Evolutionary conservation across 2,888 invertebrate genomes (phyloP).

Genomic region (Cecidostiba fungosa): DNA sequence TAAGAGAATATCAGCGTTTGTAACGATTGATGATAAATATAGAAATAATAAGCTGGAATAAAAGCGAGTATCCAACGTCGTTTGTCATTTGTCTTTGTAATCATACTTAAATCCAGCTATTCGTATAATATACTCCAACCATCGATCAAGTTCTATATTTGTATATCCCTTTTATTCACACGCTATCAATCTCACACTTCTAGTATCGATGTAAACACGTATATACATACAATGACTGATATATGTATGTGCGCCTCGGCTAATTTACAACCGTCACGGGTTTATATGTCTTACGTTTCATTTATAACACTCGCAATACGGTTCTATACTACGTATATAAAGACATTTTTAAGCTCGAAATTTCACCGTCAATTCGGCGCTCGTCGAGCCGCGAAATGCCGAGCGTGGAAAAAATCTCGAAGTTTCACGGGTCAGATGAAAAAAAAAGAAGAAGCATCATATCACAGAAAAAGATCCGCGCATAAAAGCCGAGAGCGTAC

Average conservation of each 20-base stretch:
- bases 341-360: not conserved
- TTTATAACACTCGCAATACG: too few species aligned
- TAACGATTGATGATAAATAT: not conserved
- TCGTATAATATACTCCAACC: not conserved
- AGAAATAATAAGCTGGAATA: not conserved
- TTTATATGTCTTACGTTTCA: not conserved
- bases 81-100: not conserved
- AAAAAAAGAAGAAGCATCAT: not conserved
- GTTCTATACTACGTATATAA: too few species aligned
- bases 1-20: too few species aligned
- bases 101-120: not conserved
- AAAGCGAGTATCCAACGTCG: not conserved
- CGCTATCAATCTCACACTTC: not conserved
- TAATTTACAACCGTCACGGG: not conserved
- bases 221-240: not conserved
- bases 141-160: not conserved
- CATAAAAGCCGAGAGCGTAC: not conserved
- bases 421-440: not conserved
- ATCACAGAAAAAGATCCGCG: not conserved
- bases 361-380: not conserved
- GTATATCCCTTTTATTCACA: not conserved
- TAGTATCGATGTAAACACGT: not conserved
- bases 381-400: conserved; percentile 5
- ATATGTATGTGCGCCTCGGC: not conserved
- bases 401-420: not conserved